Conservation (phyloP, 2,797 vertebrate species). For the Falco cherrug region DNA sequence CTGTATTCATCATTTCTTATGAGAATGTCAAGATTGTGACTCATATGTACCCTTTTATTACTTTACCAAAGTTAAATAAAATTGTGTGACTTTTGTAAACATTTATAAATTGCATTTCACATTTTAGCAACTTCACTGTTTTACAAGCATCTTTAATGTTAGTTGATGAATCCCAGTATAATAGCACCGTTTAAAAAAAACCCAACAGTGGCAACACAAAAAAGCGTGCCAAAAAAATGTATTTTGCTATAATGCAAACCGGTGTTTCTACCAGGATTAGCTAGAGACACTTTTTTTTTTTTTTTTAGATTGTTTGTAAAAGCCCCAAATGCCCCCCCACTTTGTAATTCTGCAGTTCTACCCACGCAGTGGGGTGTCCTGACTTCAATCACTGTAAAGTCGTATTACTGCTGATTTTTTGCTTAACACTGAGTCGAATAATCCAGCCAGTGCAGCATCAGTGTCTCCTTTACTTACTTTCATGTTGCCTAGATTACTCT, state of each 20-base stretch:
- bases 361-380: neutral
- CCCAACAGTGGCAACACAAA: neutral
- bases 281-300: neutral
- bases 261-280: neutral
- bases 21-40: constrained; percentile 70
- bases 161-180: neutral
- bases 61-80: constrained; percentile 78
- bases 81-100: constrained; percentile 76
- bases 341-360: neutral
- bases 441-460: neutral
- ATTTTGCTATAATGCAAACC: neutral
- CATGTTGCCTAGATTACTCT: neutral
- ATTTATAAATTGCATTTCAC: constrained; percentile 9
- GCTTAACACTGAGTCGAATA: neutral
- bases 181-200: rapidly evolving
- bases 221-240: rapidly evolving
- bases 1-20: constrained; percentile 71
- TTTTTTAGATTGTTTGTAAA: neutral
- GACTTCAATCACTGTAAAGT: neutral
- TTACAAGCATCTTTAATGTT: neutral
- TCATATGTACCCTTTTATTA: constrained; percentile 78
- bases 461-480: neutral
- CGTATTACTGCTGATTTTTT: neutral
- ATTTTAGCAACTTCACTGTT: neutral
- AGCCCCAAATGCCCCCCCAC: neutral